Evolutionary conservation across 2,888 invertebrate genomes (phyloP).

Genomic region (Dromius quadrimaculatus): DNA sequence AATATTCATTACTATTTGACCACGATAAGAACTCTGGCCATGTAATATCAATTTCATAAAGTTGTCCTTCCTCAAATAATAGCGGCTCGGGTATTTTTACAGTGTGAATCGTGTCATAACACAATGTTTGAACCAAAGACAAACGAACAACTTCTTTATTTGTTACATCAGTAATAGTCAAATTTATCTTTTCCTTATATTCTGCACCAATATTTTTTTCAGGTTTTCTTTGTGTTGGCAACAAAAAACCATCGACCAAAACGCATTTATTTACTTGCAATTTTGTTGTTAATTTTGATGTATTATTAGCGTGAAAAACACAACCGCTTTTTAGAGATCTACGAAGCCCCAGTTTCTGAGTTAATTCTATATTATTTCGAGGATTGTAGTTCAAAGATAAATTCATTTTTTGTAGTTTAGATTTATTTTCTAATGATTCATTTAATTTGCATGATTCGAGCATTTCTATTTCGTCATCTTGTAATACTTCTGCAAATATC

Average conservation of each 20-base stretch:
- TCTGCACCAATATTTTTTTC: slow-evolving; percentile 29
- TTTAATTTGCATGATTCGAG: slow-evolving; percentile 38
- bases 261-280: slow-evolving; percentile 44
- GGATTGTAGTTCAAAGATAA: slow-evolving; percentile 11
- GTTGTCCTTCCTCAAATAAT: slow-evolving; percentile 37
- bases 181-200: slow-evolving; percentile 29
- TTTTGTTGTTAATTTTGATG: slow-evolving; percentile 30
- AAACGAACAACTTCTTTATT: slow-evolving; percentile 31
- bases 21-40: slow-evolving; percentile 31
- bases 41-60: slow-evolving; percentile 40
- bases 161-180: slow-evolving; percentile 41
- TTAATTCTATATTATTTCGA: slow-evolving; percentile 15
- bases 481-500: slow-evolving; percentile 29
- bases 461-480: slow-evolving; percentile 41
- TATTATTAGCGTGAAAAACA: slow-evolving; percentile 30
- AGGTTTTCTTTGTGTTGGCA: slow-evolving; percentile 25
- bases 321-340: slow-evolving; percentile 31
- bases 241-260: slow-evolving; percentile 32
- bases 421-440: slow-evolving; percentile 39
- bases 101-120: slow-evolving; percentile 33
- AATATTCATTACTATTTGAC: slow-evolving; percentile 42
- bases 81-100: slow-evolving; percentile 36
- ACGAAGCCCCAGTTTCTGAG: slow-evolving; percentile 32
- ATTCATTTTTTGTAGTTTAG: slow-evolving; percentile 24
- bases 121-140: slow-evolving; percentile 21